These are phyloP conservation scores for Diploptera punctata DNA, from an alignment of 2,888 invertebrate genomes.

Conservation along the genomic window DNA sequence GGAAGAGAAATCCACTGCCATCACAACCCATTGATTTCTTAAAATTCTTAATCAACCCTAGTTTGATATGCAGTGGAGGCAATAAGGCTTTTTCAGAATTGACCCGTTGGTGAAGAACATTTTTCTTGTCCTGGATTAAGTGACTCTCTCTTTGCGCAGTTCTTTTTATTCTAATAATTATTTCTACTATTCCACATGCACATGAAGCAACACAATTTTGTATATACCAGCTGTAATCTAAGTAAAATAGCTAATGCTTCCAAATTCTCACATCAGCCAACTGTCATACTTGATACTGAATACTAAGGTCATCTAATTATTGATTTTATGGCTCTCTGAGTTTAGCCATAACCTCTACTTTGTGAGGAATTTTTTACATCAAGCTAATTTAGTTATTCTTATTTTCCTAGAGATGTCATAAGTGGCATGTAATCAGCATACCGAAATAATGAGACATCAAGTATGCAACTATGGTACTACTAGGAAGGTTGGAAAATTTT, in stretches of 20 bases:
- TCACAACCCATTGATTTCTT: background rate
- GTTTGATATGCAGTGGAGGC: conserved; percentile 9
- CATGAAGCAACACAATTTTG: background rate
- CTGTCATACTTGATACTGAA: background rate
- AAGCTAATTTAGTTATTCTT: too few species aligned
- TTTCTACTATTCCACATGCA: background rate
- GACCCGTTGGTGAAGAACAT: background rate
- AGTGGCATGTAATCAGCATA: too few species aligned
- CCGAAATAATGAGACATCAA: too few species aligned
- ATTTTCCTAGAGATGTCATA: too few species aligned
- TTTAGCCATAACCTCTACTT: too few species aligned
- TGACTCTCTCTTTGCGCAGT: conserved; percentile 1
- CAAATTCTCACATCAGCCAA: conserved; percentile 6
- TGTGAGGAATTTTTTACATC: too few species aligned
- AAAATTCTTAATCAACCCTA: conserved; percentile 8
- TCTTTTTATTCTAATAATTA: background rate
- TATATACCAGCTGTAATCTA: background rate
- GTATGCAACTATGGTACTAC: too few species aligned
- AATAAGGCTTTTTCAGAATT: background rate
- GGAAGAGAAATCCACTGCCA: background rate
- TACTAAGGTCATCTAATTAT: too few species aligned
- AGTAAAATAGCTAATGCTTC: background rate
- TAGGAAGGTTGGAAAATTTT: too few species aligned
- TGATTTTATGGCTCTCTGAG: too few species aligned
- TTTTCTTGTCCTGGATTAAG: background rate